Conservation (phyloP, 1,140 invertebrate species). For the Trichogramma pretiosum region DNA sequence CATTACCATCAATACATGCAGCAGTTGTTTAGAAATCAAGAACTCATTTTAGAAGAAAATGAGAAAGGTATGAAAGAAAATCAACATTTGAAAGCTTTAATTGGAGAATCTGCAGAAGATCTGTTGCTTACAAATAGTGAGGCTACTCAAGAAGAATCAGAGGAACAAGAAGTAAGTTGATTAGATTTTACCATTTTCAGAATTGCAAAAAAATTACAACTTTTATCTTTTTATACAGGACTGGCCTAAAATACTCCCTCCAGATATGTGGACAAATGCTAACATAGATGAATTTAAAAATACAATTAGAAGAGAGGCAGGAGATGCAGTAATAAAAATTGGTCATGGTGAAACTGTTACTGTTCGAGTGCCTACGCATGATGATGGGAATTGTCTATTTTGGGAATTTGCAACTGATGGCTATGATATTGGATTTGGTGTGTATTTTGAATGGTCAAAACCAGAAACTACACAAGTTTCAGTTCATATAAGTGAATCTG, state of each 20-base stretch:
- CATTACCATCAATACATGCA: slow-evolving; percentile 98
- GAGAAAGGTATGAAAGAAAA: slow-evolving; percentile 32
- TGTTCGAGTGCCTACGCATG: slow-evolving; percentile 93
- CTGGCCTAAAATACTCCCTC: slow-evolving; percentile 56
- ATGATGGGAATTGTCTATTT: slow-evolving; percentile 87
- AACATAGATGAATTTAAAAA: slow-evolving; percentile 90
- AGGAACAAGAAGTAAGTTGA: slow-evolving; percentile 31
- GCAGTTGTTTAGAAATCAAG: slow-evolving; percentile 62
- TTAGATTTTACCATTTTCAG: no score
- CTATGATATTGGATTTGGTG: slow-evolving; percentile 97
- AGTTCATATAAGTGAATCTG: slow-evolving; percentile 83
- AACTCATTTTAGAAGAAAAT: slow-evolving; percentile 49
- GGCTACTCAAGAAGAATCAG: slow-evolving; percentile 37
- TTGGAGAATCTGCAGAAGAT: slow-evolving; percentile 21
- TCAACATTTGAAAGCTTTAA: slow-evolving; percentile 11
- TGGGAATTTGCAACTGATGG: slow-evolving; percentile 99
- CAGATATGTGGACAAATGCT: slow-evolving; percentile 90
- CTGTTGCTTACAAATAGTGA: slow-evolving; percentile 20
- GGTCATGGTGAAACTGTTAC: slow-evolving; percentile 97
- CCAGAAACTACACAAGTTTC: slow-evolving; percentile 75
- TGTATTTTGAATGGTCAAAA: slow-evolving; percentile 97
- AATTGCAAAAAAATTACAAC: background rate
- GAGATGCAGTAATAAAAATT: slow-evolving; percentile 90
- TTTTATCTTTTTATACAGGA: slow-evolving; percentile 21
- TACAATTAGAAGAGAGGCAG: slow-evolving; percentile 76